These are phyloP conservation scores for Diabrotica undecimpunctata DNA, from an alignment of 1,140 invertebrate species.

Conservation along the genomic window DNA sequence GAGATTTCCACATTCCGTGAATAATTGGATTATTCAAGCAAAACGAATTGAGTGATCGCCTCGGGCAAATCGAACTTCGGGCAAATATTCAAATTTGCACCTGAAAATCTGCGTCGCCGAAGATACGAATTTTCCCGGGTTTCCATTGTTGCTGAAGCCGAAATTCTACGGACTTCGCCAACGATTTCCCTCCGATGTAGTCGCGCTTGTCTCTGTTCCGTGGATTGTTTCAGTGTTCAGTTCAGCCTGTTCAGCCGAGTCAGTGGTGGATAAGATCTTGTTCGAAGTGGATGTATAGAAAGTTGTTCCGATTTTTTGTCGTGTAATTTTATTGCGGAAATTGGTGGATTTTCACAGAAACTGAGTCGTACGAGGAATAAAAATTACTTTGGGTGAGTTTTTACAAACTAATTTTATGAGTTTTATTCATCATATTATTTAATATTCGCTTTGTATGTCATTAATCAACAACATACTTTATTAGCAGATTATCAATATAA, in stretches of 20 bases:
- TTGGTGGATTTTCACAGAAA: not conserved
- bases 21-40: constrained; percentile 3
- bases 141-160: constrained; percentile 1
- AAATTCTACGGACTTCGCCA: not conserved
- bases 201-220: not conserved
- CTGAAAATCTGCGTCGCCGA: not conserved
- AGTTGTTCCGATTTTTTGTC: not conserved
- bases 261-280: not conserved
- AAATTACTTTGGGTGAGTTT: too few relatives aligned
- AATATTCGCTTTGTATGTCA: too few relatives aligned
- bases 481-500: too few relatives aligned
- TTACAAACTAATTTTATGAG: too few relatives aligned
- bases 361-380: too few relatives aligned
- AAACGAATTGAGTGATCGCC: not conserved
- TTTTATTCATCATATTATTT: too few relatives aligned
- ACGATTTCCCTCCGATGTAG: not conserved
- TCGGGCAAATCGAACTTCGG: not conserved
- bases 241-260: not conserved
- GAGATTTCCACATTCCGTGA: not conserved
- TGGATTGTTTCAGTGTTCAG: not conserved
- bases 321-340: not conserved
- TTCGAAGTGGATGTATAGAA: not conserved
- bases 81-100: not conserved
- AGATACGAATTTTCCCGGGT: not conserved
- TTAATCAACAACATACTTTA: too few relatives aligned